Evolutionary conservation across 2,888 invertebrate genomes (phyloP), one percentile per base, ranked within the genome.

Genomic region (Drosophila siamana): DNA sequence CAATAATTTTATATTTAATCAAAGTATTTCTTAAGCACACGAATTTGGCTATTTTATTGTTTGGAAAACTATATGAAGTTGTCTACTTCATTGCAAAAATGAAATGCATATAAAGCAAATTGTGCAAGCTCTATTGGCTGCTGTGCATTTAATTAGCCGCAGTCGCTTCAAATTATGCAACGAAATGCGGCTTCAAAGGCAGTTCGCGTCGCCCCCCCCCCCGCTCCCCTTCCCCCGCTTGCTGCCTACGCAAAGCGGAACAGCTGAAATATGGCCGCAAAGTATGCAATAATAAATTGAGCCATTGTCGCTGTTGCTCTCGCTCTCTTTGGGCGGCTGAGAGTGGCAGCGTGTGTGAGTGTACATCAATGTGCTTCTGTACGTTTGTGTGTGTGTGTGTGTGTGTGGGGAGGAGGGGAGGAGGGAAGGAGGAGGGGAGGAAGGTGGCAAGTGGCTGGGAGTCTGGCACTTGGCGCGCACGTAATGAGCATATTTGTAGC

Each of bases 401-500:
- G n/a, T n/a, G n/a, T n/a, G n/a, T n/a, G n/a, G 59, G 24, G 60
- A 48, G 38, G 13, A n/a, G 8, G 1, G 11, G 30, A 3, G n/a
- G n/a, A 33, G 16, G 16, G 24, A n/a, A 55, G 24, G 60, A 48
- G 38, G 13, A n/a, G 8, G 1, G 11, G 30, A 3, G n/a, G n/a
- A 33, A 13, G 16, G 24, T 19, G 65, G 19, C 36, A 38, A 30
- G 26, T 11, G 30, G 28, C 33, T 19, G 40, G 15, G 33, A 33
- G 43, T 55, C 59, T 63, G 76, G 48, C 81, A 78, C 74, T 72
- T 78, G 86, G 86, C 72, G 72, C 64, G 63, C 86, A 83, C 84
- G 83, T 86, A 86, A 83, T 83, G 84, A 86, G 84, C 86, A 83
- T 83, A 83, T 83, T 83, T 83, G 84, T 86, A 86, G 83, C 86